phyloP scores from a whole-genome alignment of 1,140 invertebrate genomes.

The Penaeus indicus region DNA sequence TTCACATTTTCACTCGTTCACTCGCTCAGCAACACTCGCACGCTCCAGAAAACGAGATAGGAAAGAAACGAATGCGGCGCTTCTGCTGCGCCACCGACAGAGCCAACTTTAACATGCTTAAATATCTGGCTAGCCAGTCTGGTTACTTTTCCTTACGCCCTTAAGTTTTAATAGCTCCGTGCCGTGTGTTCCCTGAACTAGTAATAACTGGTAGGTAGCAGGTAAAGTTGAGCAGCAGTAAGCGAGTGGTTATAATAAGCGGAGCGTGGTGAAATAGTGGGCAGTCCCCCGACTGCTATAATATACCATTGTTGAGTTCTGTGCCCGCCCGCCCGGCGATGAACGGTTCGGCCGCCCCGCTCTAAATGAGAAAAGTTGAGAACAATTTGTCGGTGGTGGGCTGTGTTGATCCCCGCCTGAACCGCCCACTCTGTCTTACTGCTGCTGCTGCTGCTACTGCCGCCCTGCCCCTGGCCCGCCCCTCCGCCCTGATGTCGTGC shows the following conservation, averaged over 20 bases:
- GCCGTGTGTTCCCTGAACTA: too few species aligned
- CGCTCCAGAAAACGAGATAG: too few species aligned
- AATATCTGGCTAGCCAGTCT: too few species aligned
- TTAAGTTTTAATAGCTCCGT: too few species aligned
- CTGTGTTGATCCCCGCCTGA: conserved; percentile 33
- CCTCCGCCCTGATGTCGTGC: too few species aligned
- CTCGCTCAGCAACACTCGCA: too few species aligned
- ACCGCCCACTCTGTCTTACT: conserved; percentile 30
- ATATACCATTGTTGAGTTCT: conserved; percentile 41
- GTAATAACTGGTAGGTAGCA: too few species aligned
- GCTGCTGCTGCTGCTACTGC: background rate
- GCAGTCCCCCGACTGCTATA: conserved; percentile 30
- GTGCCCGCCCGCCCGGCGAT: conserved; percentile 12
- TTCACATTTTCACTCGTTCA: too few species aligned
- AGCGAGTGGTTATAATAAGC: conserved; percentile 13
- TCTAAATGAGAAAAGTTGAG: conserved; percentile 59
- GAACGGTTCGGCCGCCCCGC: conserved; percentile 30
- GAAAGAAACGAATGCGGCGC: too few species aligned
- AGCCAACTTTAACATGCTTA: too few species aligned
- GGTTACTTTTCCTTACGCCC: too few species aligned
- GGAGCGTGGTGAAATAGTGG: conserved; percentile 33
- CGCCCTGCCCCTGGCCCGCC: background rate
- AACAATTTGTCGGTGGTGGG: conserved; percentile 57
- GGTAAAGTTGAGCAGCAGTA: background rate
- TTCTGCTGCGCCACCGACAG: too few species aligned